These are phyloP conservation scores for Colinus virginianus DNA, from an alignment of 2,113 vertebrate species.

Conservation along the genomic window DNA sequence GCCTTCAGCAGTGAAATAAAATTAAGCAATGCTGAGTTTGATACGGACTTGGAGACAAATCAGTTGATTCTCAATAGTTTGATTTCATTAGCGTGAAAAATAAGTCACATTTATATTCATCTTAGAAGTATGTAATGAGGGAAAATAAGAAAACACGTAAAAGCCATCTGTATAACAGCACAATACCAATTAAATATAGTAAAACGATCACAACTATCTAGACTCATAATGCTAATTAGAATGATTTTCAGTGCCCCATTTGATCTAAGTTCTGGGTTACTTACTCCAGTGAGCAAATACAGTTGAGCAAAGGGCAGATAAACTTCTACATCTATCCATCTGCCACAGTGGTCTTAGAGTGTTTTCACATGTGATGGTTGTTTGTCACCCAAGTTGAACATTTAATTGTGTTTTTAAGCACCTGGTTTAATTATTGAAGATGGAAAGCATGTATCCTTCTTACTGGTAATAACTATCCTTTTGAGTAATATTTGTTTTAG, in stretches of 20 bases:
- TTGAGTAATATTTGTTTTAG: neutral
- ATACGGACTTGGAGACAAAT: slow-evolving; percentile 39
- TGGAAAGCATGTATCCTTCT: neutral
- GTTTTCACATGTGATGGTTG: neutral
- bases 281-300: neutral
- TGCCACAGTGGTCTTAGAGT: neutral
- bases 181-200: slow-evolving; percentile 58
- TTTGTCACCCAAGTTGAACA: neutral
- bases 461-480: neutral
- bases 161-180: slow-evolving; percentile 30
- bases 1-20: slow-evolving; percentile 16
- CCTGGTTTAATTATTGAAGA: neutral
- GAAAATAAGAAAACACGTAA: slow-evolving; percentile 63
- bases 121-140: slow-evolving; percentile 52
- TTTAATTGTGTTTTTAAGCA: neutral
- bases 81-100: slow-evolving; percentile 69
- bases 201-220: slow-evolving; percentile 53
- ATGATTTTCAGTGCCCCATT: slow-evolving; percentile 44
- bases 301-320: neutral
- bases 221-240: slow-evolving; percentile 64
- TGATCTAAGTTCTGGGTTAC: slow-evolving; percentile 23
- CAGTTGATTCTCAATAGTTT: slow-evolving; percentile 21
- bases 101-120: slow-evolving; percentile 48
- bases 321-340: neutral
- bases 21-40: slow-evolving; percentile 37